Evolutionary conservation across 2,888 invertebrate genomes (phyloP), one percentile per base, ranked within the genome.

Genomic region (Phaonia tiefii): DNA sequence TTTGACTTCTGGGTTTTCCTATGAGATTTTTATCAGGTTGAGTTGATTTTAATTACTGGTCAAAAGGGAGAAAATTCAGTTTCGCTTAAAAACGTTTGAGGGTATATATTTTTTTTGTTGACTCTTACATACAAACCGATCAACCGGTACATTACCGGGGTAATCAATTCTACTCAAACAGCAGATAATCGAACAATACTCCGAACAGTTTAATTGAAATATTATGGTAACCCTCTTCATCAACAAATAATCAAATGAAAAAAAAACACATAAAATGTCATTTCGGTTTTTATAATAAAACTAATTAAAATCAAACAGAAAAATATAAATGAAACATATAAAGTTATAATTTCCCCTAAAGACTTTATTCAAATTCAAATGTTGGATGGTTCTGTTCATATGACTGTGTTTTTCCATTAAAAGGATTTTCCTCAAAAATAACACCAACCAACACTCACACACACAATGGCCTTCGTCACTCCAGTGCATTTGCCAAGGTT

Each of bases 11-110:
- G 60, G 3, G n/a, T n/a, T n/a, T n/a, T 31, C 31, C 3, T 80
- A 37, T 75, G 58, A 72, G 75, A 82, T 83, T 82, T 84, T 66
- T 78, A 82, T 84, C 79, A 80, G 82, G 78, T 82, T 83, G 84
- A 84, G 81, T 83, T 80, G 82, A 63, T 85, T 85, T 84, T 84
- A 85, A 85, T 85, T 85, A 85, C 83, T 76, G 79, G 67, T 82
- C 76, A 80, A 76, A 79, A 67, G 49, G 46, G 22, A 26, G 49
- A 39, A 63, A 37, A 46, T 49, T 51, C 39, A 31, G 56, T 63
- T 65, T 49, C n/a, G 69, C 67, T 56, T 66, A 13, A 42, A 58
- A 13, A 60, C 42, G 31, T 51, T 73, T 73, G 46, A 73, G 58
- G 56, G 58, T 75, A 63, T 75, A 10, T 7, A 20, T 22, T 20